Percentiles rank a stretch among this genome's conserved stretches.
These are phyloP conservation scores for Diorhabda sublineata DNA, from an alignment of 1,140 invertebrate genomes.

Conservation along the genomic window DNA sequence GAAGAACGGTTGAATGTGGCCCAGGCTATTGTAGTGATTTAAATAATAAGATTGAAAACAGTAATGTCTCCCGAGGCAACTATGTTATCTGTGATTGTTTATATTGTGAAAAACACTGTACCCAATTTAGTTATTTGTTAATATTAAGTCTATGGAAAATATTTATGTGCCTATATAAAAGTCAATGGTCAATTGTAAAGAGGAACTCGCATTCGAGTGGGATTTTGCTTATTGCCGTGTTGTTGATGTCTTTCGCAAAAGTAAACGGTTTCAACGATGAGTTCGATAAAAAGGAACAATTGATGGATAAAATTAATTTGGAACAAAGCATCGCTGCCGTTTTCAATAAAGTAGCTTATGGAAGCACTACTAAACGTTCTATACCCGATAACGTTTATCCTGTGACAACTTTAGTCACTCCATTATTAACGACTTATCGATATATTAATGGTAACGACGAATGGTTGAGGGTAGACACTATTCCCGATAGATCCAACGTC, in stretches of 20 bases:
- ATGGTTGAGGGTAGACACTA: conserved; percentile 37
- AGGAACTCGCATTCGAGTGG: conserved; percentile 9
- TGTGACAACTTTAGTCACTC: conserved; percentile 58
- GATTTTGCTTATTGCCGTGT: conserved; percentile 4
- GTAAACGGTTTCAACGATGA: conserved; percentile 36
- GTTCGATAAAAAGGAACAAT: conserved; percentile 41
- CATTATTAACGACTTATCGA: conserved; percentile 54
- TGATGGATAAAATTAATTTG: conserved; percentile 48
- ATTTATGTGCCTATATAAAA: conserved; percentile 22
- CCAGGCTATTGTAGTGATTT: conserved; percentile 1
- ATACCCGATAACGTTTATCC: conserved; percentile 61
- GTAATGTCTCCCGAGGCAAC: conserved; percentile 5
- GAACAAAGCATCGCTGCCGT: conserved; percentile 63
- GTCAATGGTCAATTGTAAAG: conserved; percentile 20
- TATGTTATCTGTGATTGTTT: conserved; percentile 23
- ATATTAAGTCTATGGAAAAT: conserved; percentile 17
- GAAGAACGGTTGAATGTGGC: conserved; percentile 7
- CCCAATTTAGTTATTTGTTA: conserved; percentile 15
- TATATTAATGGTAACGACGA: conserved; percentile 44
- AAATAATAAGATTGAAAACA: conserved; percentile 8
- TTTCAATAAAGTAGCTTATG: conserved; percentile 65
- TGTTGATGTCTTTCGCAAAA: conserved; percentile 6
- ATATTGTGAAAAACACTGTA: conserved; percentile 21
- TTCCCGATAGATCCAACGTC: conserved; percentile 27
- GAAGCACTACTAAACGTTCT: conserved; percentile 61